Evolutionary conservation across 30 jellyfish, hydroid and myxozoan species (phyloP).

Genomic region (Chrysaora quinquecirrha): DNA sequence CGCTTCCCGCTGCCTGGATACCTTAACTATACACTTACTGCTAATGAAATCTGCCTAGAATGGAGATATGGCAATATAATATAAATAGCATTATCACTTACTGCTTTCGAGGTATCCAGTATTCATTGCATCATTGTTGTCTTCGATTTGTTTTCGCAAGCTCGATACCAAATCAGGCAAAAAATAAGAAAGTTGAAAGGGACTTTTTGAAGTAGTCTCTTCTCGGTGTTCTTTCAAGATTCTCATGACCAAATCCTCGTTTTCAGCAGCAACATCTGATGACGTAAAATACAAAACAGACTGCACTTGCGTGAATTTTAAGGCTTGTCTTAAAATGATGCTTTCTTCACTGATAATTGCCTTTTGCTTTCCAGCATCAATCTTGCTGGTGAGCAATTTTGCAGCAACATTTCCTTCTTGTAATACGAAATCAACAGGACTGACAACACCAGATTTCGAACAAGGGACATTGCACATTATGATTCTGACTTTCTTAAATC

Average conservation of each 20-base stretch:
- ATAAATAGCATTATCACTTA: no score
- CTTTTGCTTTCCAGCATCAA: slow-evolving; percentile 57
- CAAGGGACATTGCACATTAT: slow-evolving; percentile 79
- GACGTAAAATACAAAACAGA: slow-evolving; percentile 67
- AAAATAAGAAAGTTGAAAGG: slow-evolving; percentile 51
- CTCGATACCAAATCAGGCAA: slow-evolving; percentile 66
- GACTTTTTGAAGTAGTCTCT: slow-evolving; percentile 49
- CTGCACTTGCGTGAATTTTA: slow-evolving; percentile 65
- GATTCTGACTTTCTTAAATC: slow-evolving; percentile 44
- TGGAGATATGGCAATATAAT: no score
- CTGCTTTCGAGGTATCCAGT: slow-evolving; percentile 30
- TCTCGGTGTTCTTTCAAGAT: slow-evolving; percentile 52
- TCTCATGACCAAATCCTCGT: slow-evolving; percentile 57
- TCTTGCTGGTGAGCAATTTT: slow-evolving; percentile 31
- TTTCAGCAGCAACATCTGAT: slow-evolving; percentile 58
- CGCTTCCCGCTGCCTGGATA: no score
- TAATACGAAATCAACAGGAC: slow-evolving; percentile 69
- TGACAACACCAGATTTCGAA: slow-evolving; percentile 78
- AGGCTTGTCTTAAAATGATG: slow-evolving; percentile 56
- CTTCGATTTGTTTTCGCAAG: slow-evolving; percentile 38
- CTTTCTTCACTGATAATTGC: slow-evolving; percentile 52
- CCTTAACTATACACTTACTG: no score
- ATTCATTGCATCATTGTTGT: slow-evolving; percentile 18
- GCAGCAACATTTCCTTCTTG: slow-evolving; percentile 79
- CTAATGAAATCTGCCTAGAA: no score